Percentiles rank a stretch among this genome's conserved stretches.
Conservation (phyloP, 2,113 vertebrate genomes). For the Empidonax traillii region DNA sequence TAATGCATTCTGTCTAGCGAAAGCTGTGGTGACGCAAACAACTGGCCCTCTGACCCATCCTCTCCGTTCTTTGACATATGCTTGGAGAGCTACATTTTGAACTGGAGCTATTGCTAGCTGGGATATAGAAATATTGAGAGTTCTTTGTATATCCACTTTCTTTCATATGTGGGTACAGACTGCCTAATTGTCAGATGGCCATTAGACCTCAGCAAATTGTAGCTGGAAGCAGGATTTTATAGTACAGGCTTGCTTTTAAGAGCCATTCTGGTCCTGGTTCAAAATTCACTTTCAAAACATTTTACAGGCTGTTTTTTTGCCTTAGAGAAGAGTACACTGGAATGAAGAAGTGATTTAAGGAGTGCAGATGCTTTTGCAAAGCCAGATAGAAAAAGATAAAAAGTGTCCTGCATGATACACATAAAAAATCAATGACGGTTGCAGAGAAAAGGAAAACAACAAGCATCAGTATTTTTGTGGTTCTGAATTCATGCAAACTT, state of each 20-base stretch:
- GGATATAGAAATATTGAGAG: conserved; percentile 19
- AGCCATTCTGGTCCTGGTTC: conserved; percentile 20
- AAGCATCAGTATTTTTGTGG: neutral
- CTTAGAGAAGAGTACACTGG: conserved; percentile 37
- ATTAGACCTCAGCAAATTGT: conserved; percentile 62
- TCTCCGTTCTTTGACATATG: conserved; percentile 52
- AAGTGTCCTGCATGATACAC: neutral
- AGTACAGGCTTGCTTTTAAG: conserved; percentile 54
- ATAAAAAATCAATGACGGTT: neutral
- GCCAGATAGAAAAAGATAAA: neutral
- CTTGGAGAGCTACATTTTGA: conserved; percentile 29
- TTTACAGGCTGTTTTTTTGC: conserved; percentile 41
- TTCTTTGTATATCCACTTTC: conserved; percentile 16
- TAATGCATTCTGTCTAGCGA: conserved; percentile 73
- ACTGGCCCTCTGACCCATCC: conserved; percentile 65
- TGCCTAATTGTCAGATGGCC: conserved; percentile 41
- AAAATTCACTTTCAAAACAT: conserved; percentile 49
- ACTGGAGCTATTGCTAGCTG: neutral
- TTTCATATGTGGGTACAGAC: neutral
- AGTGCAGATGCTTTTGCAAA: neutral
- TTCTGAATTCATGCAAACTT: neutral
- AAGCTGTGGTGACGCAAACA: conserved; percentile 65
- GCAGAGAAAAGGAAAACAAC: neutral
- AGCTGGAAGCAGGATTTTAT: conserved; percentile 66
- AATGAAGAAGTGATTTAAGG: conserved; percentile 15